phyloP scores from a whole-genome alignment of 1,140 invertebrate species.

The Idris sp. region DNA sequence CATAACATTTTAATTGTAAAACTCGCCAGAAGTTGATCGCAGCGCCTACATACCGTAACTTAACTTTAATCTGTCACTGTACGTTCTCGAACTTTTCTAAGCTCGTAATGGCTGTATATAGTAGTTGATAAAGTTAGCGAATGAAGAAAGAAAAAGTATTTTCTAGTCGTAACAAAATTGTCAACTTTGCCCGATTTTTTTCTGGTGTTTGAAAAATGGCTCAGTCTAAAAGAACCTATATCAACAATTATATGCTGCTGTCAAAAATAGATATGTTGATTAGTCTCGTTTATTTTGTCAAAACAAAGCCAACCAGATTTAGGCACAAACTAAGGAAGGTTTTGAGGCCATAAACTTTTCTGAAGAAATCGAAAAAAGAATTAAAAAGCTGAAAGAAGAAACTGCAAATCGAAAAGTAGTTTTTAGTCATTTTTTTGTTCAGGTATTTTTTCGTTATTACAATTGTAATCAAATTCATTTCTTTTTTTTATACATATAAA shows the following conservation, averaged over 20 bases:
- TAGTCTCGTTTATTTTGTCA: not conserved
- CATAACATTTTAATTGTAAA: no score
- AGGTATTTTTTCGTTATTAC: not conserved
- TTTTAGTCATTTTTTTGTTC: constrained; percentile 11
- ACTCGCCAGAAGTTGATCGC: no score
- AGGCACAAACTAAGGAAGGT: not conserved
- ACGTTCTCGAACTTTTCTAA: constrained; percentile 1
- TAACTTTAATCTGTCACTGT: not conserved
- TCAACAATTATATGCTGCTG: constrained; percentile 3
- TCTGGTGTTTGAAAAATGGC: no score
- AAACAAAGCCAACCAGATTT: constrained; percentile 2
- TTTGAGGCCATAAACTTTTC: not conserved
- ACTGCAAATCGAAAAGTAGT: no score
- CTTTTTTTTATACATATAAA: no score
- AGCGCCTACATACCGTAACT: no score
- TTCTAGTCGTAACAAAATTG: no score
- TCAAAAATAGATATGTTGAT: constrained; percentile 6
- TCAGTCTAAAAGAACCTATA: constrained; percentile 3
- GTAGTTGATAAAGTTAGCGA: no score
- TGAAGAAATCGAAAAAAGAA: not conserved
- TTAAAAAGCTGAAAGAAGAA: not conserved
- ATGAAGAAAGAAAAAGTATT: no score
- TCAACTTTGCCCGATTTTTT: no score
- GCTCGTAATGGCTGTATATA: no score
- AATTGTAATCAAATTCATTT: not conserved